Conservation (phyloP, 35 echinoderm and acorn worm species). For the Heliocidaris tuberculata region DNA sequence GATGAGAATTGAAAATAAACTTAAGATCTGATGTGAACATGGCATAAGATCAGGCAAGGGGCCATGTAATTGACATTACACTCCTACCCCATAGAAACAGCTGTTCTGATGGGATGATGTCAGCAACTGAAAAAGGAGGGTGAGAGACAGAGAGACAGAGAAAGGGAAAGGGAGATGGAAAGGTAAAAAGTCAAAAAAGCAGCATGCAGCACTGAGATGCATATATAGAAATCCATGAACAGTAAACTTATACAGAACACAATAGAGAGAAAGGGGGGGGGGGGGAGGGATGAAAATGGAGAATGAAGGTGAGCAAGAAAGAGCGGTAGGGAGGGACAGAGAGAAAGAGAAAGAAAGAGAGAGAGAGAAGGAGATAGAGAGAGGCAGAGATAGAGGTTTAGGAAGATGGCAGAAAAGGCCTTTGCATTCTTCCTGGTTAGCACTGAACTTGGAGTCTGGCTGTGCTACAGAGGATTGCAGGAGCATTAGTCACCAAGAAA, state of each 20-base stretch:
- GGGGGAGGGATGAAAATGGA: not conserved
- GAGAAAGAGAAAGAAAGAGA: not conserved
- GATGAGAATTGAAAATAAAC: not conserved
- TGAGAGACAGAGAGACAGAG: not conserved
- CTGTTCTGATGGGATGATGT: conserved; percentile 25
- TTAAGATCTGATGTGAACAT: not conserved
- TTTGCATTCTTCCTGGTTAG: not conserved
- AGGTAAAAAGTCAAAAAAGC: not conserved
- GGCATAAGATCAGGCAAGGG: not conserved
- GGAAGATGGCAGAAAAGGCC: not conserved
- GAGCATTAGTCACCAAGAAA: not conserved
- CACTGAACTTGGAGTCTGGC: not conserved
- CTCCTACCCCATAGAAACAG: conserved; percentile 36
- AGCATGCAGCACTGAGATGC: not conserved
- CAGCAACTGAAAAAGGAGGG: not conserved
- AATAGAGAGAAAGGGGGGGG: not conserved
- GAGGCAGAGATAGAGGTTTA: not conserved
- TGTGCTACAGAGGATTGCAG: not conserved
- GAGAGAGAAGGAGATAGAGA: not conserved
- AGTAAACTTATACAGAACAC: not conserved
- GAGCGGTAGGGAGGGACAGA: not conserved
- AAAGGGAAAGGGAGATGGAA: not conserved
- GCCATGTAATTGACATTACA: conserved; percentile 26
- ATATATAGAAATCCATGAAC: not conserved
- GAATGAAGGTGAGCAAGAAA: not conserved